A percentile compares a stretch with the other conserved stretches of the same genome.
These are phyloP conservation scores for Euwallacea fornicatus DNA, from an alignment of 1,140 invertebrate species.

Conservation along the genomic window DNA sequence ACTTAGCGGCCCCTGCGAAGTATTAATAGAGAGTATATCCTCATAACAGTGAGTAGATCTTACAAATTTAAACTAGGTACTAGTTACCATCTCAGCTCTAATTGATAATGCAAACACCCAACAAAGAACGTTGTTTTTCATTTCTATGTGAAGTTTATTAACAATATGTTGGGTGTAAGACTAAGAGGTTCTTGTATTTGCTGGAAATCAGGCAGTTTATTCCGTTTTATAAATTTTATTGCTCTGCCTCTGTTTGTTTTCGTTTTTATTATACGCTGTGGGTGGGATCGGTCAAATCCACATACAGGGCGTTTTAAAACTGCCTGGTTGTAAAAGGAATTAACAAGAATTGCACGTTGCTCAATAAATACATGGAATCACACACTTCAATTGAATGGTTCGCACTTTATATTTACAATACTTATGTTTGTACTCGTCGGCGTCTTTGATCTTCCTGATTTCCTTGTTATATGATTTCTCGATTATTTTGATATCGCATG, in stretches of 20 bases:
- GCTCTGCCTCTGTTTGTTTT: slow-evolving; percentile 25
- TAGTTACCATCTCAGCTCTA: slow-evolving; percentile 40
- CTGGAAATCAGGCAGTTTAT: slow-evolving; percentile 30
- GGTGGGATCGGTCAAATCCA: slow-evolving; percentile 3
- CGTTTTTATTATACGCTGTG: slow-evolving; percentile 29
- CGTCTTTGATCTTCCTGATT: neutral
- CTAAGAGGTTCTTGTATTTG: slow-evolving; percentile 37
- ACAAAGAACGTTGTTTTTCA: slow-evolving; percentile 43
- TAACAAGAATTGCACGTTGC: too few species aligned
- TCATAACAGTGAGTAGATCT: slow-evolving; percentile 19
- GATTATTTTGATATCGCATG: slow-evolving; percentile 1
- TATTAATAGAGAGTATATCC: neutral
- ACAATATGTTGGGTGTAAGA: slow-evolving; percentile 40
- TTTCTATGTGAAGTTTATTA: slow-evolving; percentile 43
- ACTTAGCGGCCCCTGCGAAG: too few species aligned
- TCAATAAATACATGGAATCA: too few species aligned
- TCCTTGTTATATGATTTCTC: neutral
- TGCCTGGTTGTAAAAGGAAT: too few species aligned
- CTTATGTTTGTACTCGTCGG: neutral
- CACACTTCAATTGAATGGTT: too few species aligned
- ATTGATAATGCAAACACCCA: slow-evolving; percentile 38
- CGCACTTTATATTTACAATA: too few species aligned
- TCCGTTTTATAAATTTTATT: slow-evolving; percentile 37
- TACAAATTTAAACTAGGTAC: slow-evolving; percentile 44
- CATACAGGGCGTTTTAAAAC: too few species aligned